Percentiles rank a stretch among this genome's conserved stretches.
phyloP scores from a whole-genome alignment of 2,797 vertebrate genomes.

The Anguilla pacifica region DNA sequence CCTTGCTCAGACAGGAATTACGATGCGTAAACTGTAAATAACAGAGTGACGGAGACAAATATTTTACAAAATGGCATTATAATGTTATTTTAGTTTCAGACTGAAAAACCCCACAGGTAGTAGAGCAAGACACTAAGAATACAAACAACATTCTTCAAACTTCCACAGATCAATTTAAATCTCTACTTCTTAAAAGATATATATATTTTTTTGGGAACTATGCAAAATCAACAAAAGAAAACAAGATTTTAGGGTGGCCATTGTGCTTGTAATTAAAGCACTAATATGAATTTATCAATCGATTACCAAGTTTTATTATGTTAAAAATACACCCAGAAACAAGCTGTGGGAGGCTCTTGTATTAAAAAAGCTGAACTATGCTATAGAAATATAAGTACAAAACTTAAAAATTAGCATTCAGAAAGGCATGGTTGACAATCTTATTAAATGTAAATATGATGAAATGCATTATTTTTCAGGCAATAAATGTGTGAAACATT shows the following conservation, averaged over 20 bases:
- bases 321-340: not conserved
- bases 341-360: not conserved
- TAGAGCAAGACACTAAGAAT: not conserved
- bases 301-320: not conserved
- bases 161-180: slow-evolving; percentile 19
- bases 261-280: not conserved
- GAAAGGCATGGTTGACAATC: too few species aligned
- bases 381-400: not conserved
- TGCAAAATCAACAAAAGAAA: not conserved
- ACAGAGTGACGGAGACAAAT: too few species aligned
- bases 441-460: too few species aligned
- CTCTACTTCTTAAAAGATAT: not conserved
- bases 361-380: not conserved
- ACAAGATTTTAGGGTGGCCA: not conserved
- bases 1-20: not conserved
- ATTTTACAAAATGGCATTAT: too few species aligned
- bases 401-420: too few species aligned
- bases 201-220: not conserved
- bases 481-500: too few species aligned
- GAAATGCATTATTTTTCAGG: too few species aligned
- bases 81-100: too few species aligned
- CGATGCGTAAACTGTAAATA: not conserved
- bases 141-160: not conserved
- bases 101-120: not conserved
- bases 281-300: not conserved